Base-by-base conservation (phyloP, 2,888 invertebrate species). In the Incurvaria masculella region DNA sequence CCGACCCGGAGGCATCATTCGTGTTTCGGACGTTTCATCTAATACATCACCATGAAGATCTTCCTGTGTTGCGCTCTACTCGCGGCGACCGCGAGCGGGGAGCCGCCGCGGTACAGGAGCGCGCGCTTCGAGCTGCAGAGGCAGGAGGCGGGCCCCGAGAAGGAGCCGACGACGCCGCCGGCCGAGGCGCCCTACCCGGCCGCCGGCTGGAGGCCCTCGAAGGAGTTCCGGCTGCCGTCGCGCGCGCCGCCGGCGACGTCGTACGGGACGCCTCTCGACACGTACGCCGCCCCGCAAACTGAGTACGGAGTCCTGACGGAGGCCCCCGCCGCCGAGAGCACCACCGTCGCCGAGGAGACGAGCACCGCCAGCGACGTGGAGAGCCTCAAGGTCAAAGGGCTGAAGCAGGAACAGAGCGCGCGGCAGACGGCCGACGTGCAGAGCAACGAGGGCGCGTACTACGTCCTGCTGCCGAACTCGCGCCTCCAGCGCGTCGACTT, bases 401-500 rank as follows among this genome's bases (percentile, higher is more conserved):
- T 66, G 1, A 65, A 68, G 44, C 62, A 61, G 1, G 43, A 45
- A 14, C 33, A 33, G 42, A 33, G 14, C 33, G 11, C 8, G 33
- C 8, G 14, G 14, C 33, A 33, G 33, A 33, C 11, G 3, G 61
- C 65, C 45, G 72, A 73, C 47, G 63, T 75, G 4, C 61, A 79
- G 19, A 71, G 62, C 51, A 58, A 64, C 44, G 66, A 70, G 55
- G 85, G 85, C 5, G 79, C 82, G 21, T 87, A 87, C 63, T 86
- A 84, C 62, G 75, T 86, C 6, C 79, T 86, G 38, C 71, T 86
- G 52, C 86, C 86, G 2, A 80, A 73, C 51, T 81, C 85, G 2
- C 78, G 83, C 53, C 71, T 86, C 2, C 86, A 87, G 57, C 75
- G 81, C 49, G 82, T 86, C 14, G 79, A 76, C 55, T 86, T 83